Percentiles rank a stretch among this genome's conserved stretches.
These are phyloP conservation scores for Palythoa caribaeorum DNA, from an alignment of 92 coral and sea anemone species.

Conservation along the genomic window DNA sequence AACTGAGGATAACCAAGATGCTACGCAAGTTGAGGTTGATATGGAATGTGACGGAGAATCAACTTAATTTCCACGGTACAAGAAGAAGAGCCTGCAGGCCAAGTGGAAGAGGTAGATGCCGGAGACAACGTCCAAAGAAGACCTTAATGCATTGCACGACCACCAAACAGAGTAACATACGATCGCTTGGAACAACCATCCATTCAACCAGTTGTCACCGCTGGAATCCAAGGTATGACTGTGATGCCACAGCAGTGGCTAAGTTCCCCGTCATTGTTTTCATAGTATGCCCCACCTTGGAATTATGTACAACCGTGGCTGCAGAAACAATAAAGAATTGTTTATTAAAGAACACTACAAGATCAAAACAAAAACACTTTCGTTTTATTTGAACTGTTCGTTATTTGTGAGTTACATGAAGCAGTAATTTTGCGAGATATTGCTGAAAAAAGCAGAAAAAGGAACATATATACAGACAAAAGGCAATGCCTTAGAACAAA, in stretches of 20 bases:
- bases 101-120: slow-evolving; percentile 22
- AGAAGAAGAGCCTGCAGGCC: slow-evolving; percentile 21
- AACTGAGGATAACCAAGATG: not conserved
- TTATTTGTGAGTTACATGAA: not conserved
- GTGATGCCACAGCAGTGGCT: slow-evolving; percentile 24
- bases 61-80: not conserved
- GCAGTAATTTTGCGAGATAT: not conserved
- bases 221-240: slow-evolving; percentile 32
- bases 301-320: not conserved
- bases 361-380: too few relatives aligned
- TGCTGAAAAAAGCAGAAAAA: not conserved
- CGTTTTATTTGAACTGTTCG: not conserved
- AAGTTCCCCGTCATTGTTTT: not conserved
- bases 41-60: not conserved
- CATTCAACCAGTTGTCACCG: slow-evolving; percentile 50
- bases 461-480: not conserved
- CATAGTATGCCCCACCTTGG: slow-evolving; percentile 11
- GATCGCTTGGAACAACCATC: slow-evolving; percentile 55
- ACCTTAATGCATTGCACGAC: slow-evolving; percentile 22
- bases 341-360: not conserved
- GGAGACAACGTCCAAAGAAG: not conserved
- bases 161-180: slow-evolving; percentile 50
- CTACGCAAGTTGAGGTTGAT: not conserved
- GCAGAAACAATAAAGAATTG: not conserved
- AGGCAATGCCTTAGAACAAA: not conserved